Conservation (phyloP, 2,888 invertebrate genomes). For the Apantesis nais region DNA sequence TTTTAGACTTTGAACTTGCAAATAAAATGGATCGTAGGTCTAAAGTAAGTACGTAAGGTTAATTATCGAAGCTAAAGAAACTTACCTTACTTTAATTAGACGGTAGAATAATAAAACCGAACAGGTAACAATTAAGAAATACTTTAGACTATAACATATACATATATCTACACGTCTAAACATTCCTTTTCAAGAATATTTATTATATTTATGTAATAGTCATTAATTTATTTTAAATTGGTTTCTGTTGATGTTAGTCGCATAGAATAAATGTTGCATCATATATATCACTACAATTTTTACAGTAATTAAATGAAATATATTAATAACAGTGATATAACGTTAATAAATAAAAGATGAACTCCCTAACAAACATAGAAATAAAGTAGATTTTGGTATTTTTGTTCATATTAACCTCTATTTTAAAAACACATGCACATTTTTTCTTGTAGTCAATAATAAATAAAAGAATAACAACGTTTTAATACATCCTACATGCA, state of each 20-base stretch:
- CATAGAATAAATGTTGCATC: background rate
- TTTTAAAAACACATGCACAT: background rate
- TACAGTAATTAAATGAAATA: no score
- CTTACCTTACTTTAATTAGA: background rate
- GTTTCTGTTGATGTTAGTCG: background rate
- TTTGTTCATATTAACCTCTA: background rate
- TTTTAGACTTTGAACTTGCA: background rate
- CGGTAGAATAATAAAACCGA: background rate
- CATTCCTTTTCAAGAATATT: background rate
- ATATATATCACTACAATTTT: no score
- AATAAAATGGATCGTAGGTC: no score
- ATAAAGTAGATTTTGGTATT: background rate
- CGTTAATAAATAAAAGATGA: background rate
- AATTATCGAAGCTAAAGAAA: no score
- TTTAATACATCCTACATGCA: constrained; percentile 25
- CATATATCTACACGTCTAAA: background rate
- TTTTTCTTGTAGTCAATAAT: no score
- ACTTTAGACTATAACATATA: no score
- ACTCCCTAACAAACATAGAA: background rate
- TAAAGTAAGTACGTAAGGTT: no score
- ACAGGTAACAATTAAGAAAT: background rate
- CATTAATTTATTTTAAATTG: background rate
- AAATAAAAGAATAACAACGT: background rate
- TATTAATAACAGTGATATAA: no score
- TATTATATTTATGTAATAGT: background rate